Evolutionary conservation across 1,140 invertebrate species (phyloP), one percentile per base, ranked within the genome.

Genomic region (Drosophila prosaltans): DNA sequence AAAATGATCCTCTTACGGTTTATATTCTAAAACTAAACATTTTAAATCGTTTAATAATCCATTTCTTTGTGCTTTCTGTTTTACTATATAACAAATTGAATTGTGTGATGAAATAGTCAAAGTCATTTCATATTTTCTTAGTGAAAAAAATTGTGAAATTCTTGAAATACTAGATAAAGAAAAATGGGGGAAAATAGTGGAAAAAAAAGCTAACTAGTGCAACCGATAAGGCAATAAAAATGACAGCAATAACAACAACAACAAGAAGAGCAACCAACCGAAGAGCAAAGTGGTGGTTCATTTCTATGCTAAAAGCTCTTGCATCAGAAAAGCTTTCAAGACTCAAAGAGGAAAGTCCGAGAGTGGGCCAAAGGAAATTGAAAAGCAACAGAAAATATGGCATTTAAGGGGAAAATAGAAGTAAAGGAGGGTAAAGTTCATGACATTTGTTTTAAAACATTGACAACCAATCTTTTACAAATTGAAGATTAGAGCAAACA

Each of bases 271-370:
- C 55, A 36, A 6, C 24, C 39, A 59, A 32, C 16, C 16, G 16
- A 16, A 16, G 16, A 16, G 16, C n/a, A 54, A 41, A 73, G 43
- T 21, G 8, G 10, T 30, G 78, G 83, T 83, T 88, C 63, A 45
- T 83, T 70, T 77, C 76, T 16, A 21, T n/a, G 72, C 80, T 86
- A 61, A 68, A 81, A 75, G 92, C 92, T 75, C 88, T 89, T 89
- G 92, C 84, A 92, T 61, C 8, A 24, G 3, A 9, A 61, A 62
- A 62, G 60, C 60, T 62, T 62, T 58, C 4, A 8, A 8, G 57
- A 51, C 32, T 40, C 21, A 16, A 16, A 16, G 16, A 16, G 16
- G 16, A 16, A 16, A 16, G 16, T 16, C 16, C 16, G 16, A 16
- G 16, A 16, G 16, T 16, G 16, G 16, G 16, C 16, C 16, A 16